A percentile compares a stretch with the other conserved stretches of the same genome.
Evolutionary conservation across 2,113 vertebrate genomes (phyloP).

Genomic region (Balaeniceps rex): DNA sequence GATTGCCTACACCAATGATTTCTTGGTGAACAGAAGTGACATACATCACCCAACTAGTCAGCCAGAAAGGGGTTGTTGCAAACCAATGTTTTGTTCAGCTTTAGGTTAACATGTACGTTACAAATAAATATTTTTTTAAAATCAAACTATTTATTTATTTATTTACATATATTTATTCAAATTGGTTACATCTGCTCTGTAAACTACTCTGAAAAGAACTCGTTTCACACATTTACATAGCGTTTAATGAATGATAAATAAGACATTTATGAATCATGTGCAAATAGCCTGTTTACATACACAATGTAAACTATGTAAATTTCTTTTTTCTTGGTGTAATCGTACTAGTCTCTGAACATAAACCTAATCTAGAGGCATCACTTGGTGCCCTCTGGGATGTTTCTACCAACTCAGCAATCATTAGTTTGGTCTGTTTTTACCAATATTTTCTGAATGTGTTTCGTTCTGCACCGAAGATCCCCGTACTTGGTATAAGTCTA

Average conservation of each 20-base stretch:
- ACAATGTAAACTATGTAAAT: not conserved
- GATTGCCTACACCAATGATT: slow-evolving; percentile 6
- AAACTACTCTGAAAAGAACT: not conserved
- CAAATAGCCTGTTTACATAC: slow-evolving; percentile 33
- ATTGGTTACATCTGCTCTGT: slow-evolving; percentile 49
- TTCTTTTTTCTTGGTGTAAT: not conserved
- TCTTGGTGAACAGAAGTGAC: not conserved
- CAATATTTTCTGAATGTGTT: not conserved
- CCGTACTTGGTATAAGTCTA: not conserved
- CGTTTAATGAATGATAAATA: slow-evolving; percentile 51
- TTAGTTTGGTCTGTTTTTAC: not conserved
- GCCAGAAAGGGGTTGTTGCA: not conserved
- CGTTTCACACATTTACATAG: slow-evolving; percentile 41
- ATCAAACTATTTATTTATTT: slow-evolving; percentile 8
- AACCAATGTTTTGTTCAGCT: not conserved
- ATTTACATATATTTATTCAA: slow-evolving; percentile 59
- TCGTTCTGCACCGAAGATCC: not conserved
- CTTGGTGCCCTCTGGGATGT: not conserved
- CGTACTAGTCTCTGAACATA: not conserved
- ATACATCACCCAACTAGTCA: not conserved
- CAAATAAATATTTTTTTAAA: not conserved
- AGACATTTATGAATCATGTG: slow-evolving; percentile 47
- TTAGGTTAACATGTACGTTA: not conserved
- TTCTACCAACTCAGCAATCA: not conserved
- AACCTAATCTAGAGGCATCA: not conserved